Evolutionary conservation across 1,140 invertebrate genomes (phyloP), one percentile per base, ranked within the genome.

Genomic region (Drosophila nikananu): DNA sequence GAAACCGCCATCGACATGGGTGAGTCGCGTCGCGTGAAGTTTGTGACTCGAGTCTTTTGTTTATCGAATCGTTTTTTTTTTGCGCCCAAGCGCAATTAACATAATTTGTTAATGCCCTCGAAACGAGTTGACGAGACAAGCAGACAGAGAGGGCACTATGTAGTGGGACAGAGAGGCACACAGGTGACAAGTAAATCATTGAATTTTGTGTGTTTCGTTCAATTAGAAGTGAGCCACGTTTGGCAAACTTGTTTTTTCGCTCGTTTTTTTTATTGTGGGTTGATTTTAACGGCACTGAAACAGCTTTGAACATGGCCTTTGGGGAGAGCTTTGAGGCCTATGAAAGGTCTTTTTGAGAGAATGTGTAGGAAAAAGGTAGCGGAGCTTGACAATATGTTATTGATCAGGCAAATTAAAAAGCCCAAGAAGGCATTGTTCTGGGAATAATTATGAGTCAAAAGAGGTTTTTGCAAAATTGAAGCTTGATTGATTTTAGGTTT

Each of bases 1-100:
- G 91, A 92, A 58, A 60, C 82, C 21, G 84, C 86, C 48, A 91
- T 92, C 9, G 91, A 91, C 46, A 83, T 92, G 84, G 91, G 91
- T 92, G 80, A 92, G 90, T 68, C 23, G 41, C 13, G 21, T 21
- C 27, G 27, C 30, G n/a, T 59, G 70, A 70, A 82, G 86, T 90
- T 90, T 51, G 86, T 91, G 60, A 52, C 68, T 59, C 57, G 21
- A 90, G 86, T 90, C 86, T 70, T 90, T 90, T 70, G 86, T 80
- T 90, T 55, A 41, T 25, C 4, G 21, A 21, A 17, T 41, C 30
- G 32, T 44, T 71, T 37, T 37, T 44, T 71, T 37, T 37, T 61
- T 42, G 49, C 37, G 49, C 27, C 15, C 35, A 17, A 57, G 46
- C 67, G 46, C 67, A 62, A 90, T 90, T 82, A 77, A 86, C 82